phyloP scores from a whole-genome alignment of 2,113 vertebrate genomes.

The Solea senegalensis region DNA sequence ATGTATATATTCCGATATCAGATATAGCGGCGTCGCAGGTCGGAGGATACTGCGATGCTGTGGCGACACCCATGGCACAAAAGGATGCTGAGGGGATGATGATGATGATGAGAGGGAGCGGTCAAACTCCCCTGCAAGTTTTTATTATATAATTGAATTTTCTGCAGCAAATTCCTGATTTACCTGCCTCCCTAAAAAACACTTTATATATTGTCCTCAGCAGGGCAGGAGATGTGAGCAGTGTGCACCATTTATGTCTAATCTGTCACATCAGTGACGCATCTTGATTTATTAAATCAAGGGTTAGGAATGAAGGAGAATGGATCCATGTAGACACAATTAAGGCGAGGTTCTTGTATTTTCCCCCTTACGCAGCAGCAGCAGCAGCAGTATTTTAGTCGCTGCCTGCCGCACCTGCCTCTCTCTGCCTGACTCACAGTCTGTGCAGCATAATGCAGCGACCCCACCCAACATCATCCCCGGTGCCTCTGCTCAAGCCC shows the following conservation, averaged over 20 bases:
- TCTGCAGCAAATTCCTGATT: too few relatives aligned
- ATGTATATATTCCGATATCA: neutral
- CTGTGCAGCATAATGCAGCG: slow-evolving; percentile 84
- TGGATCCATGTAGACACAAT: neutral
- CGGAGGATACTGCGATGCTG: slow-evolving; percentile 50
- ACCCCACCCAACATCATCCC: slow-evolving; percentile 84
- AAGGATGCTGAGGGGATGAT: slow-evolving; percentile 68
- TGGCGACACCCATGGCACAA: slow-evolving; percentile 79
- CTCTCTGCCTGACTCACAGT: slow-evolving; percentile 67
- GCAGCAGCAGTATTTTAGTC: slow-evolving; percentile 27
- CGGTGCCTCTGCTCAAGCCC: slow-evolving; percentile 50
- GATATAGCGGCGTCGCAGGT: slow-evolving; percentile 16
- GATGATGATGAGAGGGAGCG: slow-evolving; percentile 65
- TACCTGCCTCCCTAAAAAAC: neutral
- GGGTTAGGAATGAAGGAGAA: neutral
- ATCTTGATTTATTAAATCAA: slow-evolving; percentile 11
- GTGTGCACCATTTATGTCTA: slow-evolving; percentile 1
- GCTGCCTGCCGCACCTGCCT: slow-evolving; percentile 73
- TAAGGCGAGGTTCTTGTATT: too few relatives aligned
- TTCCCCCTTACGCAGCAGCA: neutral
- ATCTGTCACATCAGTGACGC: slow-evolving; percentile 52
- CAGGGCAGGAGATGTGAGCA: neutral
- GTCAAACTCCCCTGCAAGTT: slow-evolving; percentile 61
- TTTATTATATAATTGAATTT: too few relatives aligned
- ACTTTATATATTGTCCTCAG: neutral